These are phyloP conservation scores for Dastarcus helophoroides DNA, from an alignment of 2,888 invertebrate species.

Conservation along the genomic window DNA sequence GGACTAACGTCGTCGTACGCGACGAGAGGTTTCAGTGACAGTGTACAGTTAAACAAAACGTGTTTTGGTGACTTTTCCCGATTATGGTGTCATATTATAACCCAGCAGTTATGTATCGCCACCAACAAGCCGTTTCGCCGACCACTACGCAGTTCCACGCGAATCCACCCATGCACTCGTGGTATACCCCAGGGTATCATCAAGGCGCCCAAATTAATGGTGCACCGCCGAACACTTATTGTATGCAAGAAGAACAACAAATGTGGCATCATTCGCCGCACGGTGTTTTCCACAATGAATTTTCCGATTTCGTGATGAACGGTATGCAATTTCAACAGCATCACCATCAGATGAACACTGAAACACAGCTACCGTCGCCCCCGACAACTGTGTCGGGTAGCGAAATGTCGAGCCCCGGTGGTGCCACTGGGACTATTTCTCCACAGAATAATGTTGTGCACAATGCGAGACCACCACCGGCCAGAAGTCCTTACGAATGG, in stretches of 20 bases:
- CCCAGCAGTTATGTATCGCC: constrained; percentile 48
- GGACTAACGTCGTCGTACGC: no score
- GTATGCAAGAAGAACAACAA: constrained; percentile 37
- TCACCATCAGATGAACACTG: constrained; percentile 20
- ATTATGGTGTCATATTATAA: constrained; percentile 71
- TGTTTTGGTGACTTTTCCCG: no score
- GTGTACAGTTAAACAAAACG: no score
- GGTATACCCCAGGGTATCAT: constrained; percentile 42
- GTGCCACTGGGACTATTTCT: constrained; percentile 33
- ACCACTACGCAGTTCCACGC: constrained; percentile 42
- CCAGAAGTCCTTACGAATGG: constrained; percentile 80
- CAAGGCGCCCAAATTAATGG: constrained; percentile 29
- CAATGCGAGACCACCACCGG: constrained; percentile 51
- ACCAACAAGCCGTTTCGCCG: constrained; percentile 37
- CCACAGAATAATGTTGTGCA: constrained; percentile 18
- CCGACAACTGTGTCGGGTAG: constrained; percentile 48
- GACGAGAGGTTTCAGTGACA: no score
- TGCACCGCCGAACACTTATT: constrained; percentile 19
- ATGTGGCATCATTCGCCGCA: constrained; percentile 31
- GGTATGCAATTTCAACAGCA: constrained; percentile 21
- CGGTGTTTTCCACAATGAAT: constrained; percentile 20
- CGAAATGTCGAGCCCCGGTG: constrained; percentile 50
- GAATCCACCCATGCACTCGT: constrained; percentile 28
- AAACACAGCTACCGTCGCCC: constrained; percentile 42
- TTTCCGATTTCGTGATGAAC: constrained; percentile 23